A percentile compares a stretch with the other conserved stretches of the same genome.
These are phyloP conservation scores for Epinephelus fuscoguttatus DNA, from an alignment of 2,113 vertebrate species.

Conservation along the genomic window DNA sequence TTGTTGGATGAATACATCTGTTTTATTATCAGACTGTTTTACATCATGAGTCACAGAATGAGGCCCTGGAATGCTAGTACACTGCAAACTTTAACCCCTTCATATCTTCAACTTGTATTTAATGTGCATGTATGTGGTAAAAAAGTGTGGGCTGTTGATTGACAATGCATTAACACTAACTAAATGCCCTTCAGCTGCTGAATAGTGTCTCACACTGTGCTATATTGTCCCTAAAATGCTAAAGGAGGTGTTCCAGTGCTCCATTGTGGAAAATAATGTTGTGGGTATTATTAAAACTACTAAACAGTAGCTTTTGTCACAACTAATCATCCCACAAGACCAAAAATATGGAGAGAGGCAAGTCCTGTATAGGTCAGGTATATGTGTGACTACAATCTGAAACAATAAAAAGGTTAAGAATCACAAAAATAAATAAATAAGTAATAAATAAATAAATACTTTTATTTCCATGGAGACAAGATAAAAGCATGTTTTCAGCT, in stretches of 20 bases:
- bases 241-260: constrained; percentile 6
- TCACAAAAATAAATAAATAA: constrained; percentile 26
- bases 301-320: not conserved
- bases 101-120: not conserved
- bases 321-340: not conserved
- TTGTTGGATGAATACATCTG: not conserved
- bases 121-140: not conserved
- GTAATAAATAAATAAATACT: constrained; percentile 15
- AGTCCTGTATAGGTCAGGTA: constrained; percentile 5
- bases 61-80: not conserved
- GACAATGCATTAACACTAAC: constrained; percentile 27
- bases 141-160: constrained; percentile 13
- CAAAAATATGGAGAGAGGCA: not conserved
- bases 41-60: not conserved
- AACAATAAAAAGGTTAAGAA: constrained; percentile 29
- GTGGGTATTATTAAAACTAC: constrained; percentile 6
- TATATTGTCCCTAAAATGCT: constrained; percentile 20
- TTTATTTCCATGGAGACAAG: not conserved
- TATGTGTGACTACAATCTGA: constrained; percentile 14
- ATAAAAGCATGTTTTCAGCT: constrained; percentile 25
- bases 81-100: not conserved
- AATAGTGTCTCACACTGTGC: not conserved
- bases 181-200: constrained; percentile 24
- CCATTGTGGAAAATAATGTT: constrained; percentile 9
- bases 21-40: no score